These are phyloP conservation scores for Varroa destructor DNA, from an alignment of 1,140 invertebrate species.

Conservation along the genomic window DNA sequence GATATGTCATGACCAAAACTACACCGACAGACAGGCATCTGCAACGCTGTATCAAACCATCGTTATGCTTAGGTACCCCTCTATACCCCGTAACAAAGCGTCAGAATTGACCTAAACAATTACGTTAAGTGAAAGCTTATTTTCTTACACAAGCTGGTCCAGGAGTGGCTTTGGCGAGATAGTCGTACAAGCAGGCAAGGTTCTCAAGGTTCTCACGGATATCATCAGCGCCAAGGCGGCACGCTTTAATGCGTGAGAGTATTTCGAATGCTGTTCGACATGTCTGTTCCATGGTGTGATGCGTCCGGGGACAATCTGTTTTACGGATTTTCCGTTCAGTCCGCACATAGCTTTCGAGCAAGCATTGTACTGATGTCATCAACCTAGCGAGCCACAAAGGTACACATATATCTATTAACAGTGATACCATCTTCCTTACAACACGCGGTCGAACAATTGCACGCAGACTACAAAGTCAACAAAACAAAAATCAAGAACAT, in stretches of 20 bases:
- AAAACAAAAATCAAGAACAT: too few species aligned
- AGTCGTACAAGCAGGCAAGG: conserved; percentile 2
- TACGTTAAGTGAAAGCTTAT: too few species aligned
- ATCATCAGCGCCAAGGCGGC: not conserved
- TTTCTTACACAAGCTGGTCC: not conserved
- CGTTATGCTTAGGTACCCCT: too few species aligned
- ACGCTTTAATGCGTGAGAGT: not conserved
- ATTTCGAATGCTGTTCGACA: conserved; percentile 9
- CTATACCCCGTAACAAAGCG: too few species aligned
- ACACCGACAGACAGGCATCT: too few species aligned
- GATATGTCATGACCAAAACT: too few species aligned
- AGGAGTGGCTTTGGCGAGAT: not conserved
- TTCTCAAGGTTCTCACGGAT: conserved; percentile 21
- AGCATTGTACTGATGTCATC: not conserved
- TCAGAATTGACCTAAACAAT: too few species aligned
- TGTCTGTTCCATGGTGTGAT: conserved; percentile 9
- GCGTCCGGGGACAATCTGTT: not conserved
- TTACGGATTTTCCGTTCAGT: not conserved
- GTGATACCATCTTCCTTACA: too few species aligned
- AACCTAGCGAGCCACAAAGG: not conserved
- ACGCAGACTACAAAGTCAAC: too few species aligned
- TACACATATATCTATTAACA: too few species aligned
- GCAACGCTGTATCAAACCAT: too few species aligned
- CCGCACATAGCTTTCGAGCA: not conserved
- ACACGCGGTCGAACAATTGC: too few species aligned